phyloP scores from a whole-genome alignment of 1,140 invertebrate species.

The Psilanteris sp. region DNA sequence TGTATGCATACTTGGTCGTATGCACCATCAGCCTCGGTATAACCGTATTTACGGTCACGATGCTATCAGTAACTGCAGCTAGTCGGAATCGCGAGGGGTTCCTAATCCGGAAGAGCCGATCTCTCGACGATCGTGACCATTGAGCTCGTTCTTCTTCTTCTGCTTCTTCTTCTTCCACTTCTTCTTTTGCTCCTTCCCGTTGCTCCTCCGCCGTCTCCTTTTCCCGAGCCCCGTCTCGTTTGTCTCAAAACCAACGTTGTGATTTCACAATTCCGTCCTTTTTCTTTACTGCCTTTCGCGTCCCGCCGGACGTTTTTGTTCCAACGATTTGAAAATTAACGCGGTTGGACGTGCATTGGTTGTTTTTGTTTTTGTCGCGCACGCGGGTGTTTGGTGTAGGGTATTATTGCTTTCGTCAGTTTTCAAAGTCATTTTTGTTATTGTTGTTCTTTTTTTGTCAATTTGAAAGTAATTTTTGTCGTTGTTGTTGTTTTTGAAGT shows the following conservation, averaged over 20 bases:
- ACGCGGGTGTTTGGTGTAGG: no score
- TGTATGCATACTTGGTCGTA: conserved; percentile 34
- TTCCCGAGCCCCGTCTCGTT: conserved; percentile 2
- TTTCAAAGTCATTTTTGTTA: no score
- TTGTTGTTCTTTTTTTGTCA: no score
- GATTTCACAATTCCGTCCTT: conserved; percentile 15
- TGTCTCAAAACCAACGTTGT: conserved; percentile 6
- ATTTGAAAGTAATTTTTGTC: no score
- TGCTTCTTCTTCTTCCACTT: conserved; percentile 17
- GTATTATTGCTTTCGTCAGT: no score
- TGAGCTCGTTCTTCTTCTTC: conserved; percentile 54
- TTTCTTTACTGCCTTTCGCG: no score
- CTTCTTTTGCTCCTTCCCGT: background rate
- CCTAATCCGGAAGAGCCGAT: conserved; percentile 59
- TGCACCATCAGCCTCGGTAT: conserved; percentile 52
- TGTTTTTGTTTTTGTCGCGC: no score
- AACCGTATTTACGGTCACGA: conserved; percentile 61
- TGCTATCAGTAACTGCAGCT: conserved; percentile 56
- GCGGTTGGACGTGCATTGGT: no score
- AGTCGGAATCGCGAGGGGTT: conserved; percentile 55
- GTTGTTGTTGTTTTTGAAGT: no score
- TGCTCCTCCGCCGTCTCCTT: conserved; percentile 1
- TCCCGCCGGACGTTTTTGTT: no score
- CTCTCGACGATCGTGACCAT: conserved; percentile 59
- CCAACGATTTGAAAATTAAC: no score